Base-by-base conservation (phyloP, 2,113 vertebrate species). In the Sorex araneus region DNA sequence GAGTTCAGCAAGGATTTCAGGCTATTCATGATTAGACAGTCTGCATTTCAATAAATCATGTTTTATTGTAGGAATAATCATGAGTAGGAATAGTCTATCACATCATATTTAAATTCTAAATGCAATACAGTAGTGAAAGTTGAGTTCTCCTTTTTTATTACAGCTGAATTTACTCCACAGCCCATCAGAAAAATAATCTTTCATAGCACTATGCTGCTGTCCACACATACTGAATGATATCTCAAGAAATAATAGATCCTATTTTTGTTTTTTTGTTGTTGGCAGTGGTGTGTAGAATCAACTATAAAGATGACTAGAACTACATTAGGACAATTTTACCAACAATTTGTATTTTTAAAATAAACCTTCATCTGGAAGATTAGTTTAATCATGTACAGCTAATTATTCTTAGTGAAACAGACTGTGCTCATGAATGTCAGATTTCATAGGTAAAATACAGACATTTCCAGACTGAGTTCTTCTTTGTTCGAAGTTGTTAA, bases 201-300 rank as follows among this genome's bases (percentile, higher is more conserved):
- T 76, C 43, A 92, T 92, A 18, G 47, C 11, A 47, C 1, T 57
- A 70, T 86, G 54, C 57, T 91, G 75, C 88, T 91, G 32, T 89
- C 82, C 75, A 78, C 45, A 89, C 28, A 87, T 54, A 10, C 84
- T 74, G 69, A 0, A 74, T 57, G 60, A 69, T 86, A 13, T 82
- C 85, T 96, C 57, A 87, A 36, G 86, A 47, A 82, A 23, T 75
- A 69, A 93, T 79, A 28, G 43, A 69, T 89, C 36, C 63, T 57
- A 32, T 92, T 32, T 40, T 71, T 7, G 18, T 77, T 69, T 73
- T 45, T 23, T 82, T 82, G 70, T 50, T 84, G 60, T 40, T 19
- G 57, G 21, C 16, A 23, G 57, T 19, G 57, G 57, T 60, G 18
- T 57, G 80, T 75, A 83, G 32, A 87, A 57, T 76, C 73, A 90